Base-by-base conservation (phyloP, 2,797 vertebrate species). In the Gymnothorax reevesii region DNA sequence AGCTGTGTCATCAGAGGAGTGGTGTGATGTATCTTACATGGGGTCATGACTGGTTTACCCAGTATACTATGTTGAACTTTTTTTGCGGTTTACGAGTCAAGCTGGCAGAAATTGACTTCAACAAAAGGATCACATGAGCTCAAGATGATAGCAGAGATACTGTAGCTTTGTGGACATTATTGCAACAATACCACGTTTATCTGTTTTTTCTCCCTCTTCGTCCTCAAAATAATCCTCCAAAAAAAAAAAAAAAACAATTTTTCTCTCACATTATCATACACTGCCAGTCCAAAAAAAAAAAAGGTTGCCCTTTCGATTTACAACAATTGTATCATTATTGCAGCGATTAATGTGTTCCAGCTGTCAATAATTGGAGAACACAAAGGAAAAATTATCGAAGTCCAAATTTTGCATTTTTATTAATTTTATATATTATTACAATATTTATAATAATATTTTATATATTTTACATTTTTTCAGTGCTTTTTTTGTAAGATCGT, bases 21-120 rank as follows among this genome's bases (percentile, higher is more conserved):
- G 20, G 20, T 54, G 77, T 15, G 42, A 20, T 49, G 13, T 80
- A 80, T 80, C 77, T 80, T 54, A 54, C 7, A n/a, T 7, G 55
- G 49, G 77, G 22, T 80, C 77, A 80, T 22, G n/a, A 8, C 20
- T 55, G 77, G 77, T 80, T 80, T 80, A 80, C 9, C 77, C 77
- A 80, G 55, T 20, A 55, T 8, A 42, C 33, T 42, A 20, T n/a
- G 77, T 55, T 54, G 17, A 2, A 2, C 55, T 55, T 80, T n/a
- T n/a, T 55, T 80, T 80, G 49, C 55, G 52, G 54, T 55, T 80
- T 80, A 20, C n/a, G 49, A 80, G 77, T 80, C 77, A 55, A 80
- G n/a, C 6, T 20, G n/a, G 25, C 20, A 55, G 49, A n/a, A 52
- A 80, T 80, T 80, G 52, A 80, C 49, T 77, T 52, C 55, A 20